Conservation (phyloP, 2,113 vertebrate species). For the Elephas maximus region DNA sequence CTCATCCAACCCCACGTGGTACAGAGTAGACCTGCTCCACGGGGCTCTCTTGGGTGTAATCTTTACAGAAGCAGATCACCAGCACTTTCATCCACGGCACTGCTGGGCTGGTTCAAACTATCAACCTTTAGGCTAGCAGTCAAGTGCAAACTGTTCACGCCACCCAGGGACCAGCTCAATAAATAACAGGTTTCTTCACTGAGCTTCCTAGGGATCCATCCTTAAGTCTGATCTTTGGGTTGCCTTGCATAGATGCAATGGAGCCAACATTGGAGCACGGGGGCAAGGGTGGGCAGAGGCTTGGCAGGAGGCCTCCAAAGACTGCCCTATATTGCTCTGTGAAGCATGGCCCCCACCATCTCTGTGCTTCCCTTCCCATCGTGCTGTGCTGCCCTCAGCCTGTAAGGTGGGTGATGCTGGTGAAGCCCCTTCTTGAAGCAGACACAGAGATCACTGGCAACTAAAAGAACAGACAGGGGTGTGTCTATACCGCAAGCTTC, state of each 20-base stretch:
- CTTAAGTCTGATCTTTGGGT: neutral
- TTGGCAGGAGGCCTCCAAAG: neutral
- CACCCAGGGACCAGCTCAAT: neutral
- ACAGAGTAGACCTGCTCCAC: neutral
- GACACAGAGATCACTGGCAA: neutral
- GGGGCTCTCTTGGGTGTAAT: neutral
- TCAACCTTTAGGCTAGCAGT: neutral
- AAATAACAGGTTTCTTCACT: neutral
- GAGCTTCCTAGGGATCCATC: neutral
- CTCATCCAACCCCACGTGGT: neutral
- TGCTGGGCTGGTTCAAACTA: neutral
- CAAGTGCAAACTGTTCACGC: neutral
- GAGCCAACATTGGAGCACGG: neutral
- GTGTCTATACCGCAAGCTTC: neutral
- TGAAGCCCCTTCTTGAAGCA: neutral
- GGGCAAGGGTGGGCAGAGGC: neutral
- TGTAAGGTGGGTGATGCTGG: neutral
- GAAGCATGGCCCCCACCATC: accelerated
- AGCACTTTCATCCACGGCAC: neutral
- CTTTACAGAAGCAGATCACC: too few species aligned
- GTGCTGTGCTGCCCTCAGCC: neutral
- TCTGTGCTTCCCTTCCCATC: neutral
- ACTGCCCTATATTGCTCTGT: too few species aligned
- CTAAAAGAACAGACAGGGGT: neutral
- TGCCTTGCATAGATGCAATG: neutral